Base-by-base conservation (phyloP, 2,797 vertebrate genomes). In the Epinephelus malabaricus region DNA sequence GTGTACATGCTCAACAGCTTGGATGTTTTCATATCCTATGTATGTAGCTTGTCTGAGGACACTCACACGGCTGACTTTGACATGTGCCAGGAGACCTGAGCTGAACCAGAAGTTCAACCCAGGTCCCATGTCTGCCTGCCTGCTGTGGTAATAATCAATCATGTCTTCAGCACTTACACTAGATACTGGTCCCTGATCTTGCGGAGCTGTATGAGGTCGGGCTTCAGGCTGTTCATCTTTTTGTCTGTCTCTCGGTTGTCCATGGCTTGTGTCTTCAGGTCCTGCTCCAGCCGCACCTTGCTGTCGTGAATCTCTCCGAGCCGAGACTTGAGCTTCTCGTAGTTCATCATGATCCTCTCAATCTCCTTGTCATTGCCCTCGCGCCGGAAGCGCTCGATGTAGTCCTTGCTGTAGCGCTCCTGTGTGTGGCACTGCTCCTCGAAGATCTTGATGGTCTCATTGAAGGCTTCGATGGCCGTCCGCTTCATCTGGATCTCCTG, bases 401-500 rank as follows among this genome's bases (percentile, higher is more conserved):
- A 97, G 61, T 97, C 97, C 89, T 96, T 96, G 92, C 97, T 96
- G 92, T 96, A 97, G 90, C 97, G 95, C 92, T 99, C 98, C 88
- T 99, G 98, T 0, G 97, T 99, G 92, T 97, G 97, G 95, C 97
- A 98, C 87, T 99, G 98, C 70, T 99, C 98, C 92, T 99, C 97
- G 79, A 99, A 99, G 90, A 99, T 99, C 95, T 98, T 97, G 93
- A 99, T 99, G 86, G 98, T 99, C 93, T 99, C 97, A 84, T 97
- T 99, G 95, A 99, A 99, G 76, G 98, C 98, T 92, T 99, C 98
- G 19, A 99, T 98, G 81, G 98, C 98, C 0, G 98, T 99, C 69
- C 97, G 95, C 91, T 99, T 99, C 97, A 98, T 98, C 94, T 99
- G 98, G 91, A 99, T 99, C 95, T 99, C 98, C 98, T 99, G 80